A percentile compares a stretch with the other conserved stretches of the same genome.
These are phyloP conservation scores for Hephaestus fuliginosus DNA, from an alignment of 2,797 vertebrate species.

Conservation along the genomic window DNA sequence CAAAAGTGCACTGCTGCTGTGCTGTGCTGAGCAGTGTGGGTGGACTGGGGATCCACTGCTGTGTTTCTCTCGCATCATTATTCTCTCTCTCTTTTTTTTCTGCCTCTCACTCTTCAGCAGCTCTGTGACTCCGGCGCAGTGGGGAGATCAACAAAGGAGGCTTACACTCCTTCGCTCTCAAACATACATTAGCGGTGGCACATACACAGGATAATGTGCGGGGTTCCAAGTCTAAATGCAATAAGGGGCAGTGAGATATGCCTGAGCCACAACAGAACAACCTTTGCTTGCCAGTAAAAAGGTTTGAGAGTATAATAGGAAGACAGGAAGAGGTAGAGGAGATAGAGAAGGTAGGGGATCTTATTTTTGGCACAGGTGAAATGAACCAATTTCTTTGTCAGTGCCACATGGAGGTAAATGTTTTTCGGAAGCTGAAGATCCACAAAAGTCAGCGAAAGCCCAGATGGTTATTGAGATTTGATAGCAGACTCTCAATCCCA, in stretches of 20 bases:
- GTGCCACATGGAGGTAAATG: conserved; percentile 38
- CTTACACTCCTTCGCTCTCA: conserved; percentile 73
- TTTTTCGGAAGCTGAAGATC: conserved; percentile 26
- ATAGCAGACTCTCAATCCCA: conserved; percentile 53
- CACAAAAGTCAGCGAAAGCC: conserved; percentile 41
- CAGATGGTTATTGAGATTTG: conserved; percentile 61
- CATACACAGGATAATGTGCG: conserved; percentile 68
- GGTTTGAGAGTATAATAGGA: conserved; percentile 48
- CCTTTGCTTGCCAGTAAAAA: conserved; percentile 48
- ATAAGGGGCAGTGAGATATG: conserved; percentile 65
- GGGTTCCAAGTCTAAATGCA: conserved; percentile 67
- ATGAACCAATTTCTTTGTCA: conserved; percentile 47
- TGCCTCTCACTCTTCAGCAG: conserved; percentile 75
- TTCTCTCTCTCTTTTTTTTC: conserved; percentile 61
- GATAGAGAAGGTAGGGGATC: conserved; percentile 35
- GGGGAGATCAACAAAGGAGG: conserved; percentile 79
- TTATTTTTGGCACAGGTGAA: conserved; percentile 61
- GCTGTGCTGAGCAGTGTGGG: conserved; percentile 78
- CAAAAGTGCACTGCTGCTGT: conserved; percentile 78
- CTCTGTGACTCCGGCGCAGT: conserved; percentile 76
- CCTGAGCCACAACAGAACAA: conserved; percentile 55
- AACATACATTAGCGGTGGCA: conserved; percentile 73
- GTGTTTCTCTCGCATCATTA: conserved; percentile 83
- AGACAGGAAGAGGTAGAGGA: conserved; percentile 35
- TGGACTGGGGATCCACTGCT: conserved; percentile 80